These are phyloP conservation scores for Aplodontia rufa DNA, from an alignment of 2,113 vertebrate species.

Conservation along the genomic window DNA sequence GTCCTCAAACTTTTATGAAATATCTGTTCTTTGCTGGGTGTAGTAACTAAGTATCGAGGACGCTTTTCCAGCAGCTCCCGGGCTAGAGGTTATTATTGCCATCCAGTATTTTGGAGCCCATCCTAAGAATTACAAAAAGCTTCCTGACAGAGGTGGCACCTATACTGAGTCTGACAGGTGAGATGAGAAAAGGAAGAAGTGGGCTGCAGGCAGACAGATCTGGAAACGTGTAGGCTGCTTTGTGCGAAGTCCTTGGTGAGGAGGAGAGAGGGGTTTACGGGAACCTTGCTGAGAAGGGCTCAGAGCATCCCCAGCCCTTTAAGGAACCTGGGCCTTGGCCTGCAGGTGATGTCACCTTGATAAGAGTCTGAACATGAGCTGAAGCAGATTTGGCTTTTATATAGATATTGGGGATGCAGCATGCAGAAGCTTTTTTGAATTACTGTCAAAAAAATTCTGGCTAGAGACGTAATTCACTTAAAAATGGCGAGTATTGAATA, in stretches of 20 bases:
- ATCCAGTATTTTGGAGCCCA: background rate
- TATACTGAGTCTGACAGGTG: background rate
- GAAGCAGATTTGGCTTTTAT: background rate
- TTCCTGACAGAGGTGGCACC: background rate
- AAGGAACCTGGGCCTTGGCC: background rate
- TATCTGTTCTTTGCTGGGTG: background rate
- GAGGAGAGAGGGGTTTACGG: background rate
- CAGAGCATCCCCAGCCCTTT: background rate
- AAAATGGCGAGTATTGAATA: background rate
- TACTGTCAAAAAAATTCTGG: slow-evolving; percentile 7
- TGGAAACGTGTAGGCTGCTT: background rate
- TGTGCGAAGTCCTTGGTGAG: background rate
- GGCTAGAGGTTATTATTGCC: background rate
- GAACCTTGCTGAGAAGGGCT: background rate
- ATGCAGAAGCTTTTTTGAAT: background rate
- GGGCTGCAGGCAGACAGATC: background rate
- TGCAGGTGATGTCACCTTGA: background rate
- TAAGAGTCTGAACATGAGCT: background rate
- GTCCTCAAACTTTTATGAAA: background rate
- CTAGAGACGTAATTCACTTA: background rate
- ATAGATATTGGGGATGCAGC: background rate
- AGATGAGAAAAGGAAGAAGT: background rate
- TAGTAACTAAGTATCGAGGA: background rate
- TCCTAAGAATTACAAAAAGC: background rate
- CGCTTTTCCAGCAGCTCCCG: background rate